Evolutionary conservation across 2,888 invertebrate genomes (phyloP).

Genomic region (Pachydiplax longipennis): DNA sequence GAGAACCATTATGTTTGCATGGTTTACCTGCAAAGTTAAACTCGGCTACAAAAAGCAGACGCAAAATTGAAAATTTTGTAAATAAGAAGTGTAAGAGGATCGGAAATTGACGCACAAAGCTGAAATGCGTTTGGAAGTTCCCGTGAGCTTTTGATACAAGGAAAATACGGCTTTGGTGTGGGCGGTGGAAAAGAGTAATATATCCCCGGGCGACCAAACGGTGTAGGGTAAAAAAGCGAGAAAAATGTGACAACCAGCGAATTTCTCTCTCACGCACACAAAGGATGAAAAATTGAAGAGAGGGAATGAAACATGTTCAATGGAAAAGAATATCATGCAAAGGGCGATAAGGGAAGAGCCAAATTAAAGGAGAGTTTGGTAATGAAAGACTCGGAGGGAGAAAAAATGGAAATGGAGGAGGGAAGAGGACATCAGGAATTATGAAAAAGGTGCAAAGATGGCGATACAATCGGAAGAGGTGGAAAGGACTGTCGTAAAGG

Average conservation of each 20-base stretch:
- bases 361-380: background rate
- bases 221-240: background rate
- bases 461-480: too few species aligned
- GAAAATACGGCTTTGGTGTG: background rate
- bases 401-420: background rate
- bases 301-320: background rate
- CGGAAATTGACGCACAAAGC: too few species aligned
- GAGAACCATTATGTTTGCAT: too few species aligned
- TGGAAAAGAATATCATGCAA: background rate
- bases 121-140: too few species aligned
- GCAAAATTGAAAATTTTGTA: too few species aligned
- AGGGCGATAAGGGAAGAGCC: background rate
- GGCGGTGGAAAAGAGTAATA: background rate
- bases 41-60: too few species aligned
- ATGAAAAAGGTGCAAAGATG: background rate
- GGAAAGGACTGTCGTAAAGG: background rate
- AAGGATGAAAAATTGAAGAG: background rate
- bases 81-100: too few species aligned
- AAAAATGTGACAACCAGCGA: background rate
- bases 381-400: background rate
- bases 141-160: background rate
- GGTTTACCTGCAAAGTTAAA: too few species aligned
- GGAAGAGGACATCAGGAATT: background rate
- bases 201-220: background rate
- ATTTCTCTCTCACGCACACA: background rate